A percentile compares a stretch with the other conserved stretches of the same genome.
Conservation (phyloP, 2,797 vertebrate genomes). For the Petrocephalus schoutedeni region DNA sequence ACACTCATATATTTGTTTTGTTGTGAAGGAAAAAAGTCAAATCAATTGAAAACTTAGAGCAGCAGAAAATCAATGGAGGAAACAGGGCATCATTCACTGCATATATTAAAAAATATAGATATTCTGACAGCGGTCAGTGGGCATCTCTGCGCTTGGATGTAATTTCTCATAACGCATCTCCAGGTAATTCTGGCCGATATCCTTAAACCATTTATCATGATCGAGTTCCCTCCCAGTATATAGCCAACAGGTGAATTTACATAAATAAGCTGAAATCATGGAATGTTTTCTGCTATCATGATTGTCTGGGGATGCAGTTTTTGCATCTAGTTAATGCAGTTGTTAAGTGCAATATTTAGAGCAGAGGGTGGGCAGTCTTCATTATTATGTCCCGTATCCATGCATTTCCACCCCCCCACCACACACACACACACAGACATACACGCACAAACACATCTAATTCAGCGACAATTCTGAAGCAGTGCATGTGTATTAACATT, state of each 20-base stretch:
- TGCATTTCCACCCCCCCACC: neutral
- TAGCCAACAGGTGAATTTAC: slow-evolving; percentile 56
- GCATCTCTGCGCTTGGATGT: slow-evolving; percentile 44
- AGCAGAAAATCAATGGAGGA: slow-evolving; percentile 66
- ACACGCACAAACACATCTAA: neutral
- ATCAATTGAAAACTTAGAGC: slow-evolving; percentile 61
- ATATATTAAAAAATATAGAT: slow-evolving; percentile 63
- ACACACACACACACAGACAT: slow-evolving; percentile 2
- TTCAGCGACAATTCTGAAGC: neutral
- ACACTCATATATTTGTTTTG: slow-evolving; percentile 48
- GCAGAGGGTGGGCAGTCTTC: neutral
- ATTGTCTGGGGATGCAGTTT: neutral
- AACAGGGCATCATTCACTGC: slow-evolving; percentile 57
- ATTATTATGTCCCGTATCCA: neutral
- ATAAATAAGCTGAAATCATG: slow-evolving; percentile 55
- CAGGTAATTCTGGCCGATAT: slow-evolving; percentile 49
- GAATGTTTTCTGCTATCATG: slow-evolving; percentile 34
- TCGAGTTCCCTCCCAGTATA: slow-evolving; percentile 51
- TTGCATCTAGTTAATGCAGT: neutral
- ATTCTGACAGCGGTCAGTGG: slow-evolving; percentile 56
- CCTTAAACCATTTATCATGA: slow-evolving; percentile 45
- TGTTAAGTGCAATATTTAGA: neutral
- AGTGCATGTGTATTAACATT: slow-evolving; percentile 30
- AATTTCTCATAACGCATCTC: slow-evolving; percentile 51
- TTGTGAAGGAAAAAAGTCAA: slow-evolving; percentile 46